phyloP scores from a whole-genome alignment of 1,140 invertebrate genomes.

The Eubasilissa regina region DNA sequence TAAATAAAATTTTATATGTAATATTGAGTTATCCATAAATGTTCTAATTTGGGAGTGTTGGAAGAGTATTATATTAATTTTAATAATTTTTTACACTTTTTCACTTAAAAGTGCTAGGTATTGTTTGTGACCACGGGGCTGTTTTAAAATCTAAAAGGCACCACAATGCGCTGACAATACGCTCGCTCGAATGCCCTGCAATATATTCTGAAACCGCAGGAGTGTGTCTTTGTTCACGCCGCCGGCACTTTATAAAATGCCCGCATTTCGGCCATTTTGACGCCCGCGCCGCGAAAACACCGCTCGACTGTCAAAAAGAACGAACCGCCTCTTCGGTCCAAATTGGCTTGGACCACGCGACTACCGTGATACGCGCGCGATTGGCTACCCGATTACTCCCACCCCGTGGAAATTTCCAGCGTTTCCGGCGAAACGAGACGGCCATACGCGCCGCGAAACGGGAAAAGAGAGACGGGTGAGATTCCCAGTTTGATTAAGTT shows the following conservation, averaged over 20 bases:
- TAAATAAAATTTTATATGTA: too few relatives aligned
- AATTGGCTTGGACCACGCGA: slow-evolving; percentile 47
- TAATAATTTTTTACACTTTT: too few relatives aligned
- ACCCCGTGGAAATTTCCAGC: slow-evolving; percentile 41
- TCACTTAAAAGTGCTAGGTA: too few relatives aligned
- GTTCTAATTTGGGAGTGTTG: too few relatives aligned
- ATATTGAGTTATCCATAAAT: too few relatives aligned
- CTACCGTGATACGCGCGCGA: slow-evolving; percentile 59
- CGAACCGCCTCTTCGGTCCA: slow-evolving; percentile 32
- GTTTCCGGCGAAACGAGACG: slow-evolving; percentile 28
- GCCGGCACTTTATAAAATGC: slow-evolving; percentile 5
- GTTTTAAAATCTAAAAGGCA: not conserved
- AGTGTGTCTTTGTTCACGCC: not conserved
- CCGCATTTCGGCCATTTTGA: not conserved
- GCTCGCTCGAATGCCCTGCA: not conserved
- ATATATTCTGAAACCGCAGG: not conserved
- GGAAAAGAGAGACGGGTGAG: not conserved
- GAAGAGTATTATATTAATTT: too few relatives aligned
- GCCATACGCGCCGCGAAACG: not conserved
- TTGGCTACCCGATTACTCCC: slow-evolving; percentile 54
- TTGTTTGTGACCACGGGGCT: too few relatives aligned
- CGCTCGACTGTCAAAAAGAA: slow-evolving; percentile 11
- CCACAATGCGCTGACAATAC: not conserved
- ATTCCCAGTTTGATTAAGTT: slow-evolving; percentile 42
- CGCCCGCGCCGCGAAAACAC: not conserved